A percentile compares a stretch with the other conserved stretches of the same genome.
phyloP scores from a whole-genome alignment of 2,888 invertebrate genomes.

The Pristionchus japonicus region DNA sequence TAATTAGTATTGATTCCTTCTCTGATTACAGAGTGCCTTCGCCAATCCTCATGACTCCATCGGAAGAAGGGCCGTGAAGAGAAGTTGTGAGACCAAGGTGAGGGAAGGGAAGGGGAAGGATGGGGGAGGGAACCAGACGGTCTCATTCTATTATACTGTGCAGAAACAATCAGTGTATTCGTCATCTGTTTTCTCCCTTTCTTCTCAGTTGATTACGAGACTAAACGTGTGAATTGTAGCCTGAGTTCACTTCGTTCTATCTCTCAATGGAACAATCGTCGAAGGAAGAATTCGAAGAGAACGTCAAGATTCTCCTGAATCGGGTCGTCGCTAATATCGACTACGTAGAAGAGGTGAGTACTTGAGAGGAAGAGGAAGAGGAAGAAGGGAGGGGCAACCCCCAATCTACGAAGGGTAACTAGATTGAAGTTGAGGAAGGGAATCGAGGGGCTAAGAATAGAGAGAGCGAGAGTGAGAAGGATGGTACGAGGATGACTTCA shows the following conservation, averaged over 20 bases:
- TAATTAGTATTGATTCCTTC: background rate
- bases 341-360: slow-evolving; percentile 62
- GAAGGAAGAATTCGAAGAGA: slow-evolving; percentile 66
- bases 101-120: background rate
- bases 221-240: background rate
- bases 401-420: background rate
- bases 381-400: background rate
- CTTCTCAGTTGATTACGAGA: background rate
- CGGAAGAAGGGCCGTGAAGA: slow-evolving; percentile 64
- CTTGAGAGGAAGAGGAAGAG: slow-evolving; percentile 7
- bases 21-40: slow-evolving; percentile 65
- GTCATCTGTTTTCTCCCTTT: background rate
- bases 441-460: background rate
- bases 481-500: background rate
- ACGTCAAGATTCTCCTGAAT: slow-evolving; percentile 65
- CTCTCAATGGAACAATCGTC: slow-evolving; percentile 54
- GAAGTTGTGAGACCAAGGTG: slow-evolving; percentile 58
- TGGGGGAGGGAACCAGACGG: background rate
- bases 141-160: background rate
- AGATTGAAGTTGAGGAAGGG: background rate
- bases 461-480: no score
- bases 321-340: slow-evolving; percentile 68
- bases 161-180: background rate
- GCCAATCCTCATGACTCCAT: slow-evolving; percentile 68
- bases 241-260: slow-evolving; percentile 55